Conservation (phyloP, 2,888 invertebrate genomes). For the Drosophila birchii region DNA sequence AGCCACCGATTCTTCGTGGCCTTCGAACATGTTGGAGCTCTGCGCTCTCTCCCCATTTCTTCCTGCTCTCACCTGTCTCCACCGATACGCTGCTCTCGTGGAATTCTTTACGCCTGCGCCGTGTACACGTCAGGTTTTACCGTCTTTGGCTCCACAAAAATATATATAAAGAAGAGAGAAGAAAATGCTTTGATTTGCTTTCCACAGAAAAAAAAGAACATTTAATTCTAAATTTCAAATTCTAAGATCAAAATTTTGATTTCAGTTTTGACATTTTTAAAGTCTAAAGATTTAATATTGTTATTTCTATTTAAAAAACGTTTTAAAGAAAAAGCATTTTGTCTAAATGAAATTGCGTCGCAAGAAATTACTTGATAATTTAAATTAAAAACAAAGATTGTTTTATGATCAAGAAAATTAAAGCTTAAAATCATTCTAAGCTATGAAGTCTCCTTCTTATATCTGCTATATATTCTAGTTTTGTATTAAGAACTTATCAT, state of each 20-base stretch:
- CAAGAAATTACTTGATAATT: no score
- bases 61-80: conserved; percentile 24
- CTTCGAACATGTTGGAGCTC: conserved; percentile 52
- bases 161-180: conserved; percentile 34
- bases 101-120: conserved; percentile 72
- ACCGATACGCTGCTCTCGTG: conserved; percentile 25
- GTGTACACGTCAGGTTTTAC: conserved; percentile 67
- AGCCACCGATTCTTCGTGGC: conserved; percentile 53
- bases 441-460: neutral
- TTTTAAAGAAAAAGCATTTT: no score
- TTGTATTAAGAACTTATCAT: no score
- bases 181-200: conserved; percentile 10
- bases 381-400: neutral
- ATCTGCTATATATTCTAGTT: neutral
- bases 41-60: conserved; percentile 28
- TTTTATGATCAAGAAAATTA: neutral
- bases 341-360: no score
- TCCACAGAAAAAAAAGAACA: neutral
- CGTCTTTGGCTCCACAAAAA: conserved; percentile 46
- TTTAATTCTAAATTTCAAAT: neutral
- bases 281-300: neutral
- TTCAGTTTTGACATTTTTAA: neutral
- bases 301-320: neutral
- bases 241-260: neutral
- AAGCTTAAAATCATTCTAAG: neutral